Conservation (phyloP, 2,888 invertebrate genomes). For the Teleogryllus oceanicus region DNA sequence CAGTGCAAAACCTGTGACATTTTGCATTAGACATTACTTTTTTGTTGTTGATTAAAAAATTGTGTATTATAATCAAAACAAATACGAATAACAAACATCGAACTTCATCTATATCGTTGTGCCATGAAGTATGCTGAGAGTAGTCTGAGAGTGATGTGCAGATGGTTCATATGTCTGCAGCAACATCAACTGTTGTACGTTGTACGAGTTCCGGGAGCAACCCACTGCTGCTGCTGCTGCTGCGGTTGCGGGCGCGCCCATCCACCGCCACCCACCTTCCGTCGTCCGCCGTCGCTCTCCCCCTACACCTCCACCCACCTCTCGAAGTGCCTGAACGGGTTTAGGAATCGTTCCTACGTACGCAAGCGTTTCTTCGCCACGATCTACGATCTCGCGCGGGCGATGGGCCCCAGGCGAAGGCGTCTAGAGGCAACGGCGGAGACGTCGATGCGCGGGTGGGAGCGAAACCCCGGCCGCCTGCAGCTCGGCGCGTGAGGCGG, state of each 20-base stretch:
- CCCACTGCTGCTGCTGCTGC: neutral
- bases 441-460: neutral
- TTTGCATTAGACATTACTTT: no score
- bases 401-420: neutral
- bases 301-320: neutral
- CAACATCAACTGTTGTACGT: neutral
- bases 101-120: no score
- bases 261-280: neutral
- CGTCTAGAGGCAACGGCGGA: neutral
- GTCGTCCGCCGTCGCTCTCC: neutral
- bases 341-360: neutral
- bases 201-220: constrained; percentile 1
- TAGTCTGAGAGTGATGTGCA: neutral
- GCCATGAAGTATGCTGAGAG: no score
- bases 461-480: neutral
- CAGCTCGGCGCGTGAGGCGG: neutral
- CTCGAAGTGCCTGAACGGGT: neutral
- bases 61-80: no score
- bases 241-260: neutral
- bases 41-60: no score
- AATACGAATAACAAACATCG: no score
- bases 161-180: neutral
- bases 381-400: neutral
- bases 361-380: neutral
- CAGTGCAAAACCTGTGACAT: no score